Base-by-base conservation (phyloP, 2,797 vertebrate genomes). In the Microctenopoma lineatum region DNA sequence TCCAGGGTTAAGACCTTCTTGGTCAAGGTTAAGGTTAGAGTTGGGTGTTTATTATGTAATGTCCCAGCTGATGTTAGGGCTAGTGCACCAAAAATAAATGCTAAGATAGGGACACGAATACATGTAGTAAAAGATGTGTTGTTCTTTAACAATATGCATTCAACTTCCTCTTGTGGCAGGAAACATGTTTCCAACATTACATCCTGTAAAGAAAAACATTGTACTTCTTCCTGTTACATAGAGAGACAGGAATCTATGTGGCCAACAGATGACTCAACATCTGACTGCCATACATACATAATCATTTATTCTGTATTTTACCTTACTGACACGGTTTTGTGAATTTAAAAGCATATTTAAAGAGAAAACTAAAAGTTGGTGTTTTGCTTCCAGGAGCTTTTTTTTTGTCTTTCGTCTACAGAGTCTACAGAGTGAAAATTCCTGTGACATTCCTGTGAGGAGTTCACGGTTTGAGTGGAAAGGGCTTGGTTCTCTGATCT, bases 391-490 rank as follows among this genome's bases (percentile, higher is more conserved):
- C 10, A 5, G 55, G 25, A 7, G 8, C 2, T 57, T 18, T 61
- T 68, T 16, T 13, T 32, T 32, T 32, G 5, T 7, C 7, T 32
- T 32, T 32, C 29, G 29, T 32, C n/a, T n/a, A 5, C 15, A 55
- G 27, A 29, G 59, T 46, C 16, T 47, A 39, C n/a, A 54, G 55
- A 36, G 62, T 56, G 57, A 50, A 67, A 70, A 70, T 77, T 77
- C 71, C 75, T 63, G 42, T 48, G 68, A 64, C 79, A 85, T 87
- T 84, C 81, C 76, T 66, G 47, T 27, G 60, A 66, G 21, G 71
- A 70, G 67, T 75, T 88, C 66, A 76, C 11, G 21, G 67, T 29
- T 70, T 71, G 34, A 47, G 58, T 60, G 25, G 46, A 69, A 75
- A 77, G 11, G 53, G 29, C 56, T 59, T 46, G 46, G 18, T 57